Percentiles rank a stretch among this genome's conserved stretches.
phyloP scores from a whole-genome alignment of 1,140 invertebrate species.

The Platorchestia sp. region DNA sequence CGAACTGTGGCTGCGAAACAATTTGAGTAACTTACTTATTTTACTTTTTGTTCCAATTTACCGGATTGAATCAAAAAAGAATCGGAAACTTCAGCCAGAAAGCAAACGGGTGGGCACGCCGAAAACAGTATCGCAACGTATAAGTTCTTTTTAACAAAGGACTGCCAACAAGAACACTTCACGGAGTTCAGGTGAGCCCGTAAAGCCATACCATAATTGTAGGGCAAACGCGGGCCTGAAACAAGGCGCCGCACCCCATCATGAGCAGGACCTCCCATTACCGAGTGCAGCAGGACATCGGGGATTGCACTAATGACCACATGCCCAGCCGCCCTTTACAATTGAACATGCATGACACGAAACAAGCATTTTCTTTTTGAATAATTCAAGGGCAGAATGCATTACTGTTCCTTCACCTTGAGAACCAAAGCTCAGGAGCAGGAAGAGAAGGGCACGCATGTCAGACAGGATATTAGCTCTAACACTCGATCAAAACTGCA shows the following conservation, averaged over 20 bases:
- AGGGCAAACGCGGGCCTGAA: not conserved
- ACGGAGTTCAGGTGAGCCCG: not conserved
- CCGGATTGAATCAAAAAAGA: not conserved
- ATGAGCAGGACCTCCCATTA: not conserved
- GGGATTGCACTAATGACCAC: not conserved
- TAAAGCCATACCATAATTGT: not conserved
- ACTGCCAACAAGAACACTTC: not conserved
- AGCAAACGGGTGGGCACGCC: not conserved
- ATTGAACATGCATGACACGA: not conserved
- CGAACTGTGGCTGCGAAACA: not conserved
- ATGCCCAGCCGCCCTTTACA: not conserved
- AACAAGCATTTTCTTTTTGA: not conserved
- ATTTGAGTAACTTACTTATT: not conserved
- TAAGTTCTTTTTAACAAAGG: not conserved
- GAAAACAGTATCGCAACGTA: not conserved
- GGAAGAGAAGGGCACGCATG: not conserved
- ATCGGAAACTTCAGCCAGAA: not conserved
- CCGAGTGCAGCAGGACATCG: not conserved
- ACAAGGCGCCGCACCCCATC: too few species aligned
- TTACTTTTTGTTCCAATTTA: not conserved
- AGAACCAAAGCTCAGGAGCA: constrained; percentile 32
- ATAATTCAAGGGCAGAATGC: constrained; percentile 21
- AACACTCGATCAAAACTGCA: not conserved
- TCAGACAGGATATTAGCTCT: not conserved
- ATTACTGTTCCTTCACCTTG: constrained; percentile 41